phyloP scores from a whole-genome alignment of 2,797 vertebrate genomes.

The Octomys mimax region DNA sequence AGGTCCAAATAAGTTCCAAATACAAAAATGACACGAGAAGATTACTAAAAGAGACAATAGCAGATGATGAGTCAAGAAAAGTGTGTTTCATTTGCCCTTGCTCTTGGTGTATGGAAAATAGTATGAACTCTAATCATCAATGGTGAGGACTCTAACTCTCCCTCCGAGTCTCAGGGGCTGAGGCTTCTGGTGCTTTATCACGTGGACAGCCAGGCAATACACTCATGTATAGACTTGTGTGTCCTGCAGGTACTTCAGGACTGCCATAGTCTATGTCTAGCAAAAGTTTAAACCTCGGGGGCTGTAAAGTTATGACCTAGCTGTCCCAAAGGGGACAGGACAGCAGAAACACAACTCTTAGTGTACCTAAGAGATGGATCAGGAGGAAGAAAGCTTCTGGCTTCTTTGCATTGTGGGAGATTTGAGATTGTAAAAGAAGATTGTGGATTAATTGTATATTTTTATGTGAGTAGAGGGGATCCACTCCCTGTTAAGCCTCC shows the following conservation, averaged over 20 bases:
- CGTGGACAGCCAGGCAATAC: neutral
- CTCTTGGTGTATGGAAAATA: neutral
- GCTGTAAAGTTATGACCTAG: neutral
- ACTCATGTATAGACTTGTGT: neutral
- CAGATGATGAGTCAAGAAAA: neutral
- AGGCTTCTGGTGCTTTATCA: neutral
- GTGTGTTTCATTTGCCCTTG: neutral
- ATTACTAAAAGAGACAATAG: neutral
- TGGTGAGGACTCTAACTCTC: neutral
- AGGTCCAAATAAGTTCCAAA: constrained; percentile 13
- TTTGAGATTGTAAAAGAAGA: neutral
- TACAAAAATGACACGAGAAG: constrained; percentile 22
- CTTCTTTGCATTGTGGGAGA: neutral
- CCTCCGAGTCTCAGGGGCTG: neutral
- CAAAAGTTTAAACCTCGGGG: neutral
- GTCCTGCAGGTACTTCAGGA: neutral
- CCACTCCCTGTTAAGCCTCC: neutral
- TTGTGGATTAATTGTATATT: neutral
- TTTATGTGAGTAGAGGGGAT: neutral
- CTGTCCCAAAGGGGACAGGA: neutral
- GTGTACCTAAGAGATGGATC: neutral
- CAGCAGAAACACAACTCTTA: neutral
- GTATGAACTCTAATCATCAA: neutral
- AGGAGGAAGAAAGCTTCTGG: neutral
- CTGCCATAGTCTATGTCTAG: neutral